Evolutionary conservation across 2,113 vertebrate species (phyloP).

Genomic region (Trematomus loennbergii): DNA sequence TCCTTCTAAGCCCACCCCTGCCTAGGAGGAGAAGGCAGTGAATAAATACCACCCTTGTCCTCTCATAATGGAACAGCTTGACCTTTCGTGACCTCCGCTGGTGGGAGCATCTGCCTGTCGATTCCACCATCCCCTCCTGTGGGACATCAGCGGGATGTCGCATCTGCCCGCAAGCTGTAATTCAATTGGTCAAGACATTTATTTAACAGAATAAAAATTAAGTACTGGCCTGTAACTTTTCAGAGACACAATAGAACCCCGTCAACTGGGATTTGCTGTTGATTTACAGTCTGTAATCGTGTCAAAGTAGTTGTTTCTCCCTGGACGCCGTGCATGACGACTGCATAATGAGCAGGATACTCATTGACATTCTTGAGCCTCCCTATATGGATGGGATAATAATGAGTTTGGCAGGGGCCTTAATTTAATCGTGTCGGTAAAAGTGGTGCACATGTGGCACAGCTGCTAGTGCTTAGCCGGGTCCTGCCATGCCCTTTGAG

Average conservation of each 20-base stretch:
- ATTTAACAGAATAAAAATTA: slow-evolving; percentile 56
- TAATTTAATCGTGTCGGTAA: slow-evolving; percentile 76
- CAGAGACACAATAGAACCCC: slow-evolving; percentile 10
- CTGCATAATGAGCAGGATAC: slow-evolving; percentile 49
- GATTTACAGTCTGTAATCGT: slow-evolving; percentile 43
- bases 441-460: slow-evolving; percentile 69
- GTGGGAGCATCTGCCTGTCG: slow-evolving; percentile 76
- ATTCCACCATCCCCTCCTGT: slow-evolving; percentile 46
- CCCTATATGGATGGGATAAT: slow-evolving; percentile 65
- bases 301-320: slow-evolving; percentile 41
- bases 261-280: neutral
- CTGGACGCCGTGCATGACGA: slow-evolving; percentile 21
- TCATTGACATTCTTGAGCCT: slow-evolving; percentile 72
- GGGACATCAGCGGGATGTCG: slow-evolving; percentile 59
- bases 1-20: slow-evolving; percentile 51
- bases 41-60: slow-evolving; percentile 82
- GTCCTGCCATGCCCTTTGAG: slow-evolving; percentile 30
- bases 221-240: slow-evolving; percentile 34
- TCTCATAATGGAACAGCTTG: slow-evolving; percentile 79
- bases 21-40: slow-evolving; percentile 65
- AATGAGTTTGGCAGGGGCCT: slow-evolving; percentile 70
- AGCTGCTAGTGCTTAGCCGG: slow-evolving; percentile 66
- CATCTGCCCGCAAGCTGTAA: slow-evolving; percentile 63
- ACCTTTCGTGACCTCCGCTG: slow-evolving; percentile 73
- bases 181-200: slow-evolving; percentile 64